phyloP scores from a whole-genome alignment of 2,797 vertebrate species.

The Muscicapa comitata region DNA sequence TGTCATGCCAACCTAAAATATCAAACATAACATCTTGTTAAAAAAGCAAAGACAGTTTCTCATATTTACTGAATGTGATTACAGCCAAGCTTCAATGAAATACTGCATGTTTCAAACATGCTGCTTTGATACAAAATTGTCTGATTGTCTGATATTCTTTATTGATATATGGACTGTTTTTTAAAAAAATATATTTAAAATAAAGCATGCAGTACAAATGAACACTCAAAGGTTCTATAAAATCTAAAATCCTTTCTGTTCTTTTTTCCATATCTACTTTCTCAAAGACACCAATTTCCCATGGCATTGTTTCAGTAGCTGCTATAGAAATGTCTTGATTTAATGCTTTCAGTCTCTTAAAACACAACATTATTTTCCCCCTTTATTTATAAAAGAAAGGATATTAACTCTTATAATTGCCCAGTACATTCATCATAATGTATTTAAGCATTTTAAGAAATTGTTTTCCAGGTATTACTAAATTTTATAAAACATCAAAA shows the following conservation, averaged over 20 bases:
- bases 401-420: background rate
- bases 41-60: slow-evolving; percentile 59
- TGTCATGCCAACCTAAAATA: slow-evolving; percentile 93
- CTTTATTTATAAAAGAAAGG: background rate
- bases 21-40: slow-evolving; percentile 66
- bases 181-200: background rate
- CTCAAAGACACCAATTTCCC: slow-evolving; percentile 12
- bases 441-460: background rate
- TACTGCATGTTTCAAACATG: background rate
- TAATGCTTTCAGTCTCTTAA: background rate
- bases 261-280: slow-evolving; percentile 1
- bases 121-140: slow-evolving; percentile 26
- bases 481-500: background rate
- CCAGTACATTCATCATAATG: background rate
- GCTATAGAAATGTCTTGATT: background rate
- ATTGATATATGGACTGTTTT: background rate
- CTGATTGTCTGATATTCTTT: background rate
- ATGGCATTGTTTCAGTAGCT: slow-evolving; percentile 17
- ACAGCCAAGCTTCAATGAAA: slow-evolving; percentile 18
- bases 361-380: background rate
- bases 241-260: background rate
- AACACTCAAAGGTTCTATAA: slow-evolving; percentile 1
- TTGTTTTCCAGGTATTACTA: background rate
- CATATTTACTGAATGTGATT: slow-evolving; percentile 24
- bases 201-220: background rate